phyloP scores from a whole-genome alignment of 2,888 invertebrate genomes.

The Dynastes grantii region DNA sequence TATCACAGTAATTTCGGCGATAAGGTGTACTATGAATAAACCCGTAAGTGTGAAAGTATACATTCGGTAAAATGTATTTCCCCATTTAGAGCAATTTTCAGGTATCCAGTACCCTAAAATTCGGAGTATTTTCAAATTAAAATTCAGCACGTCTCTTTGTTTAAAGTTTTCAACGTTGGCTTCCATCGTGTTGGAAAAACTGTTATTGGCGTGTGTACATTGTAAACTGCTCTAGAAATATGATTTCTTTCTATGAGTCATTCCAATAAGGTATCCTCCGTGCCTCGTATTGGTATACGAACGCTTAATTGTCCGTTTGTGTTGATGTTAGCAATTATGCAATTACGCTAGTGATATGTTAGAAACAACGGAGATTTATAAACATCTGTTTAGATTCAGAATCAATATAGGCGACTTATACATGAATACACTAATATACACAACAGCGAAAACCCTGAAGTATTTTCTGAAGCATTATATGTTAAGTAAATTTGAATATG shows the following conservation, averaged over 20 bases:
- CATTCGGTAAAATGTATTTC: background rate
- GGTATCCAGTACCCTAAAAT: background rate
- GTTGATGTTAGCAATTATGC: conserved; percentile 13
- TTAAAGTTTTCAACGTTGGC: background rate
- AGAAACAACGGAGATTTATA: background rate
- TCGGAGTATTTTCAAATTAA: background rate
- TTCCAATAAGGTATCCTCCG: background rate
- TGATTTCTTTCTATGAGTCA: too few species aligned
- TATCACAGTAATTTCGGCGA: background rate
- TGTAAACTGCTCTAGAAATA: background rate
- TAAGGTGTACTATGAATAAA: background rate
- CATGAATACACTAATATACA: too few species aligned
- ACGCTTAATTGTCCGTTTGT: conserved; percentile 1
- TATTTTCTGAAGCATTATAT: too few species aligned
- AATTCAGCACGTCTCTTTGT: conserved; percentile 2
- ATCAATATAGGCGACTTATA: background rate
- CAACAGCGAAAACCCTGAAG: too few species aligned
- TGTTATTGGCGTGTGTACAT: background rate
- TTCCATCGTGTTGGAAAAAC: too few species aligned
- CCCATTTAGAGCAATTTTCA: background rate
- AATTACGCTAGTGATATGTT: background rate
- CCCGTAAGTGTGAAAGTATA: background rate
- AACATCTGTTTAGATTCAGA: conserved; percentile 1
- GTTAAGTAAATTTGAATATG: too few species aligned
- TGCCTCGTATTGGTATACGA: too few species aligned